Evolutionary conservation across 2,113 vertebrate species (phyloP), one percentile per base, ranked within the genome.

Genomic region (Pimephales promelas): DNA sequence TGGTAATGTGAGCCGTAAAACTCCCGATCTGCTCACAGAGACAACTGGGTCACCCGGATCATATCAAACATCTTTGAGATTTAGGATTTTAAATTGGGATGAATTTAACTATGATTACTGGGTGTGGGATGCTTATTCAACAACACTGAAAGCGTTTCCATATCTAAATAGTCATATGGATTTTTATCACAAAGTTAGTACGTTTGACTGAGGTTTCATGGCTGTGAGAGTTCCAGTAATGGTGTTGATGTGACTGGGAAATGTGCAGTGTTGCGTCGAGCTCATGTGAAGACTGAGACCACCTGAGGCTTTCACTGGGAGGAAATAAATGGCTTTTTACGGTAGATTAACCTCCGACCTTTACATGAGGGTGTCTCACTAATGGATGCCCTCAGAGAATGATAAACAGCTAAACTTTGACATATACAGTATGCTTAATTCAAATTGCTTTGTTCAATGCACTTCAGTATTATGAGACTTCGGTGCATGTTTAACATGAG

Each of bases 261-360:
- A 40, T 68, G 64, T 20, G 28, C 20, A 70, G 20, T n/a, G 66
- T 13, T 70, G 34, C 66, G 43, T 34, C 18, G 16, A 66, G 28
- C 62, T 66, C 66, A 70, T 43, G 20, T 70, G 34, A 70, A 68
- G 59, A 45, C 14, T 84, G 74, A 52, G 47, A 70, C 40, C 61
- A 52, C 74, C 62, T 45, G 31, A 70, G 57, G n/a, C 61, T 5
- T 62, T 49, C 40, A 52, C 26, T 66, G 62, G 26, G 9, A 66
- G 24, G 62, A 70, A 70, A 70, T 24, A 40, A 70, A 70, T n/a
- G 36, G 36, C 66, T 40, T 40, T 70, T 70, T n/a, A 70, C 22
- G 20, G 66, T 70, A 40, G 66, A 43, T 70, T 71, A 71, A 71
- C 66, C 66, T 70, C n/a, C 20, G 22, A n/a, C 36, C 36, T 71